These are phyloP conservation scores for Globia sparganii DNA, from an alignment of 2,888 invertebrate species.

Conservation along the genomic window DNA sequence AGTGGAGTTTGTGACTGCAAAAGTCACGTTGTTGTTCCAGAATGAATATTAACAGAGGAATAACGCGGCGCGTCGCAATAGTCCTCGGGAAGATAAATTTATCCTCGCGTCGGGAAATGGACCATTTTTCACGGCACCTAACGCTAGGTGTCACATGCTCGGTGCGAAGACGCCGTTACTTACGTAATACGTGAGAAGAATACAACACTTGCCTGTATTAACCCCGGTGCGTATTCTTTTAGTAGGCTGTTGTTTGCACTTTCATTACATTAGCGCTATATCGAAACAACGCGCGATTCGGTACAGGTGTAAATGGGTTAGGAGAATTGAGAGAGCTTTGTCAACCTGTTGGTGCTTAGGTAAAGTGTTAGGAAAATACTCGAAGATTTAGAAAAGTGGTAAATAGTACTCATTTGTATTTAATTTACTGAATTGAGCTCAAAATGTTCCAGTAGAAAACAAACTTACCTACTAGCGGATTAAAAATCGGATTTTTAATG, in stretches of 20 bases:
- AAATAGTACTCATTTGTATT: slow-evolving; percentile 41
- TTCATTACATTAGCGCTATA: slow-evolving; percentile 72
- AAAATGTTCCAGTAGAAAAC: slow-evolving; percentile 16
- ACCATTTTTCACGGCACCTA: slow-evolving; percentile 88
- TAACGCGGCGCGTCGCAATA: slow-evolving; percentile 82
- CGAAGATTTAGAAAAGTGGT: slow-evolving; percentile 28
- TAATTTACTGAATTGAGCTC: slow-evolving; percentile 3
- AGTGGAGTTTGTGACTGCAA: slow-evolving; percentile 51
- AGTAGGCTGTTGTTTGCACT: slow-evolving; percentile 74
- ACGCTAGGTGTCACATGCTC: slow-evolving; percentile 86
- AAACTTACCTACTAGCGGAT: background rate
- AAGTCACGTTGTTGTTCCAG: slow-evolving; percentile 78
- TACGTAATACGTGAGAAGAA: slow-evolving; percentile 81
- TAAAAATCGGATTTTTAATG: slow-evolving; percentile 3
- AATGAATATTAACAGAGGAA: slow-evolving; percentile 89
- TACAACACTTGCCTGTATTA: slow-evolving; percentile 83
- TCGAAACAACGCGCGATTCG: slow-evolving; percentile 67
- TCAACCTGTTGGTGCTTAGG: slow-evolving; percentile 48
- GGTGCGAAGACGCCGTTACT: slow-evolving; percentile 88
- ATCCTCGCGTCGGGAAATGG: slow-evolving; percentile 82
- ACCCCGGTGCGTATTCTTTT: slow-evolving; percentile 78
- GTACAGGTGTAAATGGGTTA: slow-evolving; percentile 49
- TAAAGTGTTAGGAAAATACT: slow-evolving; percentile 53
- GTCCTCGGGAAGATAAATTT: slow-evolving; percentile 88
- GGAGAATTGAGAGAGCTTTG: slow-evolving; percentile 35